Evolutionary conservation across 2,797 vertebrate species (phyloP), one percentile per base, ranked within the genome.

Genomic region (Linurgus olivaceus): DNA sequence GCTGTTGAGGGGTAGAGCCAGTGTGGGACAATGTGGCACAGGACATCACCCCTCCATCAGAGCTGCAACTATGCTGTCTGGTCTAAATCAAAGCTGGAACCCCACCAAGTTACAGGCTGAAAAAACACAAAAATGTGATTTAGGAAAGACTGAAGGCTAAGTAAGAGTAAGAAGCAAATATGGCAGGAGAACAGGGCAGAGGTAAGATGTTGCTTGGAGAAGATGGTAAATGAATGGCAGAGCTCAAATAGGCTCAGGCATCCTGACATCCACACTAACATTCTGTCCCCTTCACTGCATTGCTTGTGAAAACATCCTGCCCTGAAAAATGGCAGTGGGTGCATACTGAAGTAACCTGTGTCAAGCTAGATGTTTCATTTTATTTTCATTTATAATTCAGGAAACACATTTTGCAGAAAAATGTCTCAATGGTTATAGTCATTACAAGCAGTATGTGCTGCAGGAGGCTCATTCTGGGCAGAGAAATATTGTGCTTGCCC

Each of bases 341-440:
- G 38, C 68, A 73, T 52, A 5, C 67, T 45, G 66, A 59, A 70
- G 80, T 86, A 92, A 62, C 58, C 71, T 67, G 67, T 94, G 83
- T 83, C 86, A 90, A 67, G 73, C 80, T 95, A 62, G 88, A 78
- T 88, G 52, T 94, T 95, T 92, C 83, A 83, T 95, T 94, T 91
- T 88, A 88, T 94, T 95, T 93, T 96, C 91, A 93, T 96, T 94
- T 88, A 68, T 95, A 79, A 94, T 94, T 72, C 84, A 86, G 91
- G 54, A 88, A 91, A 44, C 88, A n/a, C 4, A 4, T 95, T 94
- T 93, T 84, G 38, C 70, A 88, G 59, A 76, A 68, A 91, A 94
- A 52, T 26, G 66, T 70, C 80, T 91, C 44, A 26, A 5, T 67
- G 71, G 85, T 88, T 20, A 7, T 7, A 75, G 31, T 91, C 50